Evolutionary conservation across 2,888 invertebrate genomes (phyloP), one percentile per base, ranked within the genome.

Genomic region (Phortica magna): DNA sequence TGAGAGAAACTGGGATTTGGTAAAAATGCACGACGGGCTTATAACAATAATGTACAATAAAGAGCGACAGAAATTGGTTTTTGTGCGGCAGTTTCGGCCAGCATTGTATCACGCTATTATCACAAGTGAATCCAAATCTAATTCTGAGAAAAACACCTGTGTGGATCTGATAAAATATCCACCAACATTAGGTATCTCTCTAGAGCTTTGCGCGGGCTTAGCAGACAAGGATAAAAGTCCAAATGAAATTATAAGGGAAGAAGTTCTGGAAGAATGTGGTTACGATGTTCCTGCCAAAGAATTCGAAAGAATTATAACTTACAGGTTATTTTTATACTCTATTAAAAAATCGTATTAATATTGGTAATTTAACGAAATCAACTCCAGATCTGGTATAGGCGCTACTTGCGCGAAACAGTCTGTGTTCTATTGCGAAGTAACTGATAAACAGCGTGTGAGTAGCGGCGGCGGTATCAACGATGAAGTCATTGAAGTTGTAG

Each of bases 161-260:
- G 94, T 96, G 74, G 95, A 96, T 87, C 92, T 94, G 0, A 85
- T 91, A 0, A 94, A 95, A 88, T 96, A 95, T 91, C 95, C 96
- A 2, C 93, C 95, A 0, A 93, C 93, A 1, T 88, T 95, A 2
- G 98, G 97, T 0, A 90, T 98, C 0, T 96, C 98, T 0, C 88
- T 97, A 43, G 99, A 99, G 92, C 93, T 98, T 79, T 99, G 99
- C 93, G 98, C 98, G 4, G 99, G 99, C 1, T 96, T 98, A 79
- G 94, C 98, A 2, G 98, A 98, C 90, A 98, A 98, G 22, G 48
- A 91, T 7, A 94, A 94, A 82, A 92, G 95, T 3, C 89, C 95
- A 53, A 93, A 92, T 71, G 95, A 97, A 88, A 97, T 97, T 74
- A 98, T 98, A 0, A 93, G 93, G 76, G 97, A 97, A 83, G 99